Conservation (phyloP, 1,140 invertebrate species). For the Lysiphlebus fabarum region DNA sequence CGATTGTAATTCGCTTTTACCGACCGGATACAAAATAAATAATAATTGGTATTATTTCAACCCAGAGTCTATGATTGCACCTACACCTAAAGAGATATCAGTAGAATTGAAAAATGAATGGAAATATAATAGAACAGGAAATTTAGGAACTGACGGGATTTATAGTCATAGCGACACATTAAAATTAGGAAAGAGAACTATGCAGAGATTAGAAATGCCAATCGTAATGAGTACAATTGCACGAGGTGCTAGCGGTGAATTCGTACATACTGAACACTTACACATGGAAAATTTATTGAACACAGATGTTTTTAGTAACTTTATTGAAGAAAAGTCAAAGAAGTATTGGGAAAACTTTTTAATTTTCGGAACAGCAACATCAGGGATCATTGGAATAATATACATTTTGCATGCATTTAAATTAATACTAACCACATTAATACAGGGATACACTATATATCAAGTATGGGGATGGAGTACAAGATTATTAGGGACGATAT, state of each 20-base stretch:
- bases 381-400: constrained; percentile 11
- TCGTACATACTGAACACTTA: background rate
- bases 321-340: background rate
- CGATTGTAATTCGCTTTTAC: too few species aligned
- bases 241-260: constrained; percentile 8
- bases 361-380: constrained; percentile 15
- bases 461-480: constrained; percentile 14
- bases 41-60: constrained; percentile 15
- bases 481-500: constrained; percentile 5
- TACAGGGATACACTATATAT: constrained; percentile 19
- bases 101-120: constrained; percentile 1
- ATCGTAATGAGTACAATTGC: constrained; percentile 16
- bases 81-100: background rate
- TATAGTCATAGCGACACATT: constrained; percentile 21
- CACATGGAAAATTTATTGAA: constrained; percentile 13
- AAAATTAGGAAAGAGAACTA: constrained; percentile 19
- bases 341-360: constrained; percentile 16
- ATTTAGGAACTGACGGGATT: constrained; percentile 17
- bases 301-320: constrained; percentile 14
- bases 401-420: constrained; percentile 9
- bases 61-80: background rate
- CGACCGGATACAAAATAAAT: constrained; percentile 14
- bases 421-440: constrained; percentile 8
- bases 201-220: constrained; percentile 21
- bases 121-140: constrained; percentile 18